Evolutionary conservation across 1,140 invertebrate genomes (phyloP).

Genomic region (Lasaia peninsularis): DNA sequence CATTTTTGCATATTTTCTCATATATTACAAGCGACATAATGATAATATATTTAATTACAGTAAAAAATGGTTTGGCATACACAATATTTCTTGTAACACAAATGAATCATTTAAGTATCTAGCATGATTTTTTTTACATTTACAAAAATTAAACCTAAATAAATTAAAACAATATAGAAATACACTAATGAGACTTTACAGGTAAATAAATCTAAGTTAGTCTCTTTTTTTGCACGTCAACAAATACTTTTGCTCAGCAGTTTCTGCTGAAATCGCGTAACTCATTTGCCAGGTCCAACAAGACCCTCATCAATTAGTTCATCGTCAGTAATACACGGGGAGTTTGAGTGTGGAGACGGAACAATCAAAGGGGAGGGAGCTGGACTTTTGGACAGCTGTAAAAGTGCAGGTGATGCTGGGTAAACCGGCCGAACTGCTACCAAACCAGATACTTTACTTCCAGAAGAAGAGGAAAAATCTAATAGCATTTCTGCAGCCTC

Average conservation of each 20-base stretch:
- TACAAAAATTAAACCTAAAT: not conserved
- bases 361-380: conserved; percentile 83
- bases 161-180: not conserved
- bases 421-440: conserved; percentile 77
- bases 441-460: conserved; percentile 69
- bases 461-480: conserved; percentile 81
- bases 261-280: conserved; percentile 6
- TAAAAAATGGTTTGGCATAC: conserved; percentile 6
- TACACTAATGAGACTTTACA: conserved; percentile 8
- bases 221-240: conserved; percentile 1
- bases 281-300: conserved; percentile 81
- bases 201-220: conserved; percentile 11
- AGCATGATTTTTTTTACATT: not conserved
- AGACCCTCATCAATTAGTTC: conserved; percentile 93
- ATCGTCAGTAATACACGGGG: conserved; percentile 91
- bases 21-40: not conserved
- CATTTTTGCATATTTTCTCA: conserved; percentile 20
- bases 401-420: conserved; percentile 83
- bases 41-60: not conserved
- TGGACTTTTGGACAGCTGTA: conserved; percentile 88
- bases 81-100: not conserved
- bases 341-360: conserved; percentile 85
- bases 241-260: conserved; percentile 10
- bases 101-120: not conserved
- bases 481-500: conserved; percentile 81